Percentiles rank a stretch among this genome's conserved stretches.
Evolutionary conservation across 2,888 invertebrate species (phyloP).

Genomic region (Eupithecia vulgata): DNA sequence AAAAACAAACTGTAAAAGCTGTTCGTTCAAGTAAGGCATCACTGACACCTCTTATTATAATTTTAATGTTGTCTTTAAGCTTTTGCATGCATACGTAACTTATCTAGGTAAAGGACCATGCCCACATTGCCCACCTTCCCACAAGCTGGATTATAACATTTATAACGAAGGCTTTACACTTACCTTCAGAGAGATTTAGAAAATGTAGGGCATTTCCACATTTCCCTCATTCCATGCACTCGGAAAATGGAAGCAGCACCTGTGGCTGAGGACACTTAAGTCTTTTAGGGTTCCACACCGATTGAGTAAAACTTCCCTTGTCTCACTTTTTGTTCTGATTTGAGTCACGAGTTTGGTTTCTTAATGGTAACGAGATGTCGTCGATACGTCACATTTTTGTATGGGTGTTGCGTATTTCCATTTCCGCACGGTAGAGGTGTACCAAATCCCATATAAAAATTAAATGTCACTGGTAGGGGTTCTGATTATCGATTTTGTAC

Average conservation of each 20-base stretch:
- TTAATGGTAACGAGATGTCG: too few relatives aligned
- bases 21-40: too few relatives aligned
- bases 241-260: conserved; percentile 51
- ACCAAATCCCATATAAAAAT: not conserved
- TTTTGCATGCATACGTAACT: not conserved
- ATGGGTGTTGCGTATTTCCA: not conserved
- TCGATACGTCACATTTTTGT: not conserved
- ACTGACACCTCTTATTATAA: too few relatives aligned
- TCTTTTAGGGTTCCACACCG: conserved; percentile 24
- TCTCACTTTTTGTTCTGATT: not conserved
- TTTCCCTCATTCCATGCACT: conserved; percentile 35
- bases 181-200: not conserved
- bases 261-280: conserved; percentile 53
- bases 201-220: conserved; percentile 14
- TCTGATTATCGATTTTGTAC: too few relatives aligned
- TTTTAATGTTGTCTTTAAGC: not conserved
- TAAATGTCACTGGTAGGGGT: too few relatives aligned
- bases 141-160: not conserved
- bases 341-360: not conserved
- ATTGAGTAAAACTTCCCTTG: not conserved
- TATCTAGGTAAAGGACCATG: not conserved
- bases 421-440: not conserved
- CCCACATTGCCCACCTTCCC: not conserved
- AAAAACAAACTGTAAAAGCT: too few relatives aligned
- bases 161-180: not conserved